These are phyloP conservation scores for Aplocera efformata DNA, from an alignment of 2,888 invertebrate species.

Conservation along the genomic window DNA sequence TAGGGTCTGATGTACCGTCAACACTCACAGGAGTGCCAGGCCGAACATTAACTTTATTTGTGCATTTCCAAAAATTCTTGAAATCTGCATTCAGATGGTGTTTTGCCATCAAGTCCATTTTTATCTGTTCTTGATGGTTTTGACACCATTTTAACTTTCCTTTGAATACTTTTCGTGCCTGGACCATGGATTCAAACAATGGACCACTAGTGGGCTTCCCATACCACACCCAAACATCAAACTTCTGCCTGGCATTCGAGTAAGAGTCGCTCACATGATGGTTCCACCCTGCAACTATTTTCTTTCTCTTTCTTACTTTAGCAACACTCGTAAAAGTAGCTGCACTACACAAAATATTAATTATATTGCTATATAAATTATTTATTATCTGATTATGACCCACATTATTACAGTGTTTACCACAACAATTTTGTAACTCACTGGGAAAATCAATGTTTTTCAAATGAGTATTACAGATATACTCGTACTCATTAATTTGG, in stretches of 20 bases:
- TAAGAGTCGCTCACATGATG: conserved; percentile 23
- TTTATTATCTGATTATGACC: conserved; percentile 17
- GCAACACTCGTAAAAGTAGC: neutral
- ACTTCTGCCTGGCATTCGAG: conserved; percentile 18
- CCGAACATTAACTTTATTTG: too few species aligned
- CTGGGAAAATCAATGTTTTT: conserved; percentile 7
- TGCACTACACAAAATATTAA: conserved; percentile 9
- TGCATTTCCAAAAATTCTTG: neutral
- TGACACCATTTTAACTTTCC: conserved; percentile 9
- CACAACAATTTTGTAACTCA: conserved; percentile 5
- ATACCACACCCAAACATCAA: conserved; percentile 20
- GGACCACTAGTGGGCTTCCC: conserved; percentile 5
- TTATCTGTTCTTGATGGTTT: neutral
- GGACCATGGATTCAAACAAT: neutral
- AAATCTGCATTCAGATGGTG: neutral
- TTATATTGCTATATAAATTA: conserved; percentile 20
- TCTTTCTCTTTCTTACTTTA: too few species aligned
- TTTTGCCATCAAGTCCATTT: neutral
- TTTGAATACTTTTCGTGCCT: conserved; percentile 3
- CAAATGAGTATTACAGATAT: conserved; percentile 1
- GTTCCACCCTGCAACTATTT: conserved; percentile 23
- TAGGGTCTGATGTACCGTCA: too few species aligned
- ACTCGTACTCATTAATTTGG: conserved; percentile 1
- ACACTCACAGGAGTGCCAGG: too few species aligned
- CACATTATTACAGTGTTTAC: conserved; percentile 6